These are phyloP conservation scores for Rynchops niger DNA, from an alignment of 2,113 vertebrate genomes.

Conservation along the genomic window DNA sequence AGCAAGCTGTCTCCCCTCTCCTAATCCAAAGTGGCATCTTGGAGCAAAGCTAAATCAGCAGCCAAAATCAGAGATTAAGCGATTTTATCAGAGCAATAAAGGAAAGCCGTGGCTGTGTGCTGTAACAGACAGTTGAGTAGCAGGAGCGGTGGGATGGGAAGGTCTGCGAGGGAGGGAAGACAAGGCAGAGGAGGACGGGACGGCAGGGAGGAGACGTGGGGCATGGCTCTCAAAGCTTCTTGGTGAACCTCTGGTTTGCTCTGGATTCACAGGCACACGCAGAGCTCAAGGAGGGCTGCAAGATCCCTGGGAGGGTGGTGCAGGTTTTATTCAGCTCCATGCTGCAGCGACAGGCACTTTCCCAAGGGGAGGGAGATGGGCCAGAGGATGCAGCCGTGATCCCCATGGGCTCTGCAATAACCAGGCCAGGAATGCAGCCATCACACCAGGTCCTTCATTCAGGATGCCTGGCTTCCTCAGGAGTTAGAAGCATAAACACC, in stretches of 20 bases:
- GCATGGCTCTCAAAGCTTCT: not conserved
- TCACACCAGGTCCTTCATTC: fast-evolving
- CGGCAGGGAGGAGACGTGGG: not conserved
- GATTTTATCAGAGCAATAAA: not conserved
- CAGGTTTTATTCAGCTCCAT: not conserved
- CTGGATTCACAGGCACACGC: fast-evolving
- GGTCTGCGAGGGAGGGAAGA: not conserved
- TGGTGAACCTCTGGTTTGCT: not conserved
- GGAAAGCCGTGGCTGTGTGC: not conserved
- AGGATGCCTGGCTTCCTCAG: not conserved
- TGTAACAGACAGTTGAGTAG: not conserved
- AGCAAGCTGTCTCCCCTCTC: not conserved
- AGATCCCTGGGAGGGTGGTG: not conserved
- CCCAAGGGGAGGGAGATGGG: not conserved
- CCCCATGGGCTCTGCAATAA: fast-evolving
- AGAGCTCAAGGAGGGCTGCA: not conserved
- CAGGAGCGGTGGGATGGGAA: not conserved
- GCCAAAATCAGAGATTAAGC: not conserved
- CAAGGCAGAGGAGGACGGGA: too few relatives aligned
- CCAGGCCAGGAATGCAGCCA: not conserved
- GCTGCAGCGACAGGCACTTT: fast-evolving
- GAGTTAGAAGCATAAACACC: fast-evolving
- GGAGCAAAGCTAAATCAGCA: not conserved
- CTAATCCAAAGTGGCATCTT: not conserved
- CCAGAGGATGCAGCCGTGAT: not conserved